phyloP scores from a whole-genome alignment of 2,113 vertebrate genomes.

The Python bivittatus region DNA sequence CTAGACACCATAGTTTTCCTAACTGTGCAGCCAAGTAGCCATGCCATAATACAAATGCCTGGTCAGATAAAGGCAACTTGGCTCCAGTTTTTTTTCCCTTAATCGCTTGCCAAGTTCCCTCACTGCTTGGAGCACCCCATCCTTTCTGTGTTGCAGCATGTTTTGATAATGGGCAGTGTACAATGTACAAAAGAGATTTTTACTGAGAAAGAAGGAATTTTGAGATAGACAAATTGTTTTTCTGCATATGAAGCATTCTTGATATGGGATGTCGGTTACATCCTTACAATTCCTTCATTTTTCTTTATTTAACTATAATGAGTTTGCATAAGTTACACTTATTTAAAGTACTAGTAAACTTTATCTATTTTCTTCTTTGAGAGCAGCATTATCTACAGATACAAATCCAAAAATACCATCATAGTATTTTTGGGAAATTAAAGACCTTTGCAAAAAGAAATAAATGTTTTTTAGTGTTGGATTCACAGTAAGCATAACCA shows the following conservation, averaged over 20 bases:
- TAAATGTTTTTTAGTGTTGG: background rate
- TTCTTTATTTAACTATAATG: constrained; percentile 30
- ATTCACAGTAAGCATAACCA: background rate
- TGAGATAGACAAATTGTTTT: constrained; percentile 1
- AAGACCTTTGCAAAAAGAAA: background rate
- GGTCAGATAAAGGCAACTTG: constrained; percentile 64
- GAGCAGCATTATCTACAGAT: no score
- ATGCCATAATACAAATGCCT: constrained; percentile 58
- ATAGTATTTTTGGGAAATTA: background rate
- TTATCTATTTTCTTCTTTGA: no score
- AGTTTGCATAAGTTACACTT: background rate
- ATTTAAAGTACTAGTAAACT: no score
- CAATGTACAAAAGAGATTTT: background rate
- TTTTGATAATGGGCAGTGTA: constrained; percentile 20
- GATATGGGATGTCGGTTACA: background rate
- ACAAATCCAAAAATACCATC: no score
- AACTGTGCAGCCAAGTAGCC: constrained; percentile 56
- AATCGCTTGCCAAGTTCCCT: constrained; percentile 59
- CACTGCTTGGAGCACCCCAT: constrained; percentile 56
- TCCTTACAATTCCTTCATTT: background rate
- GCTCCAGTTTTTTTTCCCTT: constrained; percentile 53
- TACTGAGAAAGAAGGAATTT: constrained; percentile 36
- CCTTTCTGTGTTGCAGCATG: constrained; percentile 14
- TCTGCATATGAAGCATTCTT: background rate
- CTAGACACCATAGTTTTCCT: constrained; percentile 70